Conservation (phyloP, 2,888 invertebrate genomes). For the Hartigia nigra region DNA sequence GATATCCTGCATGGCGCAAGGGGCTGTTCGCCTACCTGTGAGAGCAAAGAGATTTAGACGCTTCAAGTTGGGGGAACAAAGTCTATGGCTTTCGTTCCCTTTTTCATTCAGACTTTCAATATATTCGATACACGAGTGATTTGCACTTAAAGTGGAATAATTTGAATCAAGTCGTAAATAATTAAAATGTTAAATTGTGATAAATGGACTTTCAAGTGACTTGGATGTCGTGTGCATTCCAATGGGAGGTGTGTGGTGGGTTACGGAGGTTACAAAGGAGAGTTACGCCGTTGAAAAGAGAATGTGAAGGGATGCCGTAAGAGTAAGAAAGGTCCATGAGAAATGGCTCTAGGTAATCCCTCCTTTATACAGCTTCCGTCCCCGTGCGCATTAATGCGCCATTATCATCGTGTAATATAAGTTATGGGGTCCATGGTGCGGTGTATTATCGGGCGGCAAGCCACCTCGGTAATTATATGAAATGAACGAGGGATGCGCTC, state of each 20-base stretch:
- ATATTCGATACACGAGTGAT: background rate
- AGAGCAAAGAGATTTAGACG: background rate
- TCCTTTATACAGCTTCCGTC: conserved; percentile 10
- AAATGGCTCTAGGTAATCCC: background rate
- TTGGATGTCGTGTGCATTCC: conserved; percentile 33
- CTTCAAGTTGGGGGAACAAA: background rate
- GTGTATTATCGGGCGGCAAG: conserved; percentile 39
- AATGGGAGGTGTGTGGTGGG: conserved; percentile 42
- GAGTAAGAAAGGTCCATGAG: conserved; percentile 10
- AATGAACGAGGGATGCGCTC: conserved; percentile 41
- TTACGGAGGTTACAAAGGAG: conserved; percentile 37
- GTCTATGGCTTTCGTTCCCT: background rate
- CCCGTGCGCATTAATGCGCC: conserved; percentile 25
- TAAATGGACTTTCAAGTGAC: background rate
- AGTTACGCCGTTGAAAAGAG: conserved; percentile 9
- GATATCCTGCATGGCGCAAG: background rate
- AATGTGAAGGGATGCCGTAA: conserved; percentile 3
- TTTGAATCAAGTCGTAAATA: background rate
- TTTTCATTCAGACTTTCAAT: too few relatives aligned
- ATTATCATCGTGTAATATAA: conserved; percentile 30
- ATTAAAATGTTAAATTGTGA: background rate
- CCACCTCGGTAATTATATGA: conserved; percentile 56
- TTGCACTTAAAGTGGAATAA: background rate
- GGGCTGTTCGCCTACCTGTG: background rate
- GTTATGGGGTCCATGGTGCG: conserved; percentile 20